Evolutionary conservation across 2,888 invertebrate genomes (phyloP), one percentile per base, ranked within the genome.

Genomic region (Branchellion lobata): DNA sequence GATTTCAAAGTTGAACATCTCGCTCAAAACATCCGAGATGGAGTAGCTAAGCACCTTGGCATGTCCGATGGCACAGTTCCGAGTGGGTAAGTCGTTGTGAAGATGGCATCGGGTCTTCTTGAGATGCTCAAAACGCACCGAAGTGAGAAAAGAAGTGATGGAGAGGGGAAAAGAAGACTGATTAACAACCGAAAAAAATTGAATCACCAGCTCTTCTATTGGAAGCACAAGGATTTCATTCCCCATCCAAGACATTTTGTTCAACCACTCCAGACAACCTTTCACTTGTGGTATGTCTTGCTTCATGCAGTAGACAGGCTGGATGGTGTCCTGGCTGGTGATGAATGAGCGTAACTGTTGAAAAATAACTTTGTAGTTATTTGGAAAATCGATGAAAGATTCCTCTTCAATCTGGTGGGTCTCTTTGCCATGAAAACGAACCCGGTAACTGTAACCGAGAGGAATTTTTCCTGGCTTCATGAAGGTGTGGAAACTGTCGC

Each of bases 71-170:
- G 61, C 61, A 57, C 61, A 57, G 24, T 57, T 5, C 21, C 21
- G 11, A 8, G 61, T 18, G 5, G n/a, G n/a, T 24, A 18, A 5
- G 21, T n/a, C 61, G 24, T n/a, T 24, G 61, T 57, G 61, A 5
- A 57, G 61, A n/a, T 18, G 3, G 24, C 61, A 57, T n/a, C 61
- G 5, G 21, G 61, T 57, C 3, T 57, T n/a, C 5, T n/a, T 24
- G 24, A 57, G 61, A n/a, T 57, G 61, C 21, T 57, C 61, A n/a
- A 57, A n/a, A 24, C 61, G 21, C 3, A 57, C 24, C 11, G 21
- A 18, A 57, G n/a, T 57, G 61, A 57, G 61, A n/a, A 57, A n/a
- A n/a, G 61, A 24, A n/a, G 61, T 57, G n/a, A 57, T 57, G 61
- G 61, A 5, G n/a, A 3, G 21, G 5, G 21, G 61, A n/a, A 57